These are phyloP conservation scores for Anhinga rufa DNA, from an alignment of 2,113 vertebrate species.

Conservation along the genomic window DNA sequence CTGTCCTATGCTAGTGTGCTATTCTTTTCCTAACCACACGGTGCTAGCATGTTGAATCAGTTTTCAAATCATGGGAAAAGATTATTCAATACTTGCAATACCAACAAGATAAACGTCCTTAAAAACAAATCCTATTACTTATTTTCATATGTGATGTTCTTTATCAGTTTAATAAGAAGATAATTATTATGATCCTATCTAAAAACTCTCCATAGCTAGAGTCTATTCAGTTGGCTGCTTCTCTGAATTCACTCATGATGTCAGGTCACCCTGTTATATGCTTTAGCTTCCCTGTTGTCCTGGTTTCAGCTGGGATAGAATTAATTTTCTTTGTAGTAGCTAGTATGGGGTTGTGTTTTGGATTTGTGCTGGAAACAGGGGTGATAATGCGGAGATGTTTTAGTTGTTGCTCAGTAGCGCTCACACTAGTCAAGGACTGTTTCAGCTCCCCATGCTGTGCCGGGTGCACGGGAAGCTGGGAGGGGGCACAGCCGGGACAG, in stretches of 20 bases:
- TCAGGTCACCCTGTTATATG: background rate
- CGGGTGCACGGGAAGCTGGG: too few species aligned
- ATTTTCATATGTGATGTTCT: background rate
- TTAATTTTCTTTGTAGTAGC: too few species aligned
- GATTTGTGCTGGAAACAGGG: too few species aligned
- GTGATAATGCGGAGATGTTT: too few species aligned
- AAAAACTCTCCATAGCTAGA: background rate
- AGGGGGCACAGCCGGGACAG: too few species aligned
- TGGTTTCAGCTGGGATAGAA: too few species aligned
- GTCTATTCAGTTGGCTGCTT: background rate
- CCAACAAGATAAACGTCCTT: background rate
- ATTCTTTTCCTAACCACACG: background rate
- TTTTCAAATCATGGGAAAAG: background rate
- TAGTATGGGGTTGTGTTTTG: too few species aligned
- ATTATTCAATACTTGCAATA: background rate
- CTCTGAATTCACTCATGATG: background rate
- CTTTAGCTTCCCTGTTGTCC: background rate
- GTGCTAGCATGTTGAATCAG: background rate
- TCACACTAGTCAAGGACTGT: too few species aligned
- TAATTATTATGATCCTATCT: background rate
- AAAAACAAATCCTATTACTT: background rate
- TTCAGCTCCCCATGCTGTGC: too few species aligned
- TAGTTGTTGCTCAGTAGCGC: too few species aligned
- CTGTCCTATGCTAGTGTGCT: accelerated
- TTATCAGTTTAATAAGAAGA: background rate